Percentiles rank a stretch among this genome's conserved stretches.
These are phyloP conservation scores for Drosophila koepferae DNA, from an alignment of 2,888 invertebrate species.

Conservation along the genomic window DNA sequence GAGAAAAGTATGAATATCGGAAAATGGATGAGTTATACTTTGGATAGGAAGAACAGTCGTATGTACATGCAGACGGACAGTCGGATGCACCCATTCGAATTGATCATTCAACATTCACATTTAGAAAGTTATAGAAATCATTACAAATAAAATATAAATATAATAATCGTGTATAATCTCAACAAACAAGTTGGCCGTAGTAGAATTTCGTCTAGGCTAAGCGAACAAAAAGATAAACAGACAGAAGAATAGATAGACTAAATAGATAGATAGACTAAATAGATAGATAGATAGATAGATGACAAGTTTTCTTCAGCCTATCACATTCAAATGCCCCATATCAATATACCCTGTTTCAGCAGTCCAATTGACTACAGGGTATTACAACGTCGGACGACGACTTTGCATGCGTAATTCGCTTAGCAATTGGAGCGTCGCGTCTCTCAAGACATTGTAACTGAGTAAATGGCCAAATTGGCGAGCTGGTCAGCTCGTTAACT, in stretches of 20 bases:
- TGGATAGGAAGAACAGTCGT: background rate
- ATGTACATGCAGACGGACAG: background rate
- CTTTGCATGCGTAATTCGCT: slow-evolving; percentile 50
- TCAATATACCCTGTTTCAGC: background rate
- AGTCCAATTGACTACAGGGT: background rate
- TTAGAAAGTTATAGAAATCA: background rate
- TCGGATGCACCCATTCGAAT: background rate
- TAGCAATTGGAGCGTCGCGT: slow-evolving; percentile 9
- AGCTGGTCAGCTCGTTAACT: slow-evolving; percentile 25
- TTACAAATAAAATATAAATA: background rate
- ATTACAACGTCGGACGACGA: background rate
- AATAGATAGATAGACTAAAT: too few relatives aligned
- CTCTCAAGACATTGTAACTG: slow-evolving; percentile 13
- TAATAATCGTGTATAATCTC: background rate
- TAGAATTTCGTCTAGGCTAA: background rate
- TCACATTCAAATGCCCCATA: background rate
- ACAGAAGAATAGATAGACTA: background rate
- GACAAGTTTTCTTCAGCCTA: too few relatives aligned
- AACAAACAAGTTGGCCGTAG: background rate
- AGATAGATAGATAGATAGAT: too few relatives aligned
- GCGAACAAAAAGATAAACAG: background rate
- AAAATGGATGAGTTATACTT: too few relatives aligned
- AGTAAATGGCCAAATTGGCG: slow-evolving; percentile 12
- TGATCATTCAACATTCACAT: background rate
- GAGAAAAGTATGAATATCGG: too few relatives aligned